These are phyloP conservation scores for Chrysolina oricalcia DNA, from an alignment of 2,888 invertebrate genomes.

Conservation along the genomic window DNA sequence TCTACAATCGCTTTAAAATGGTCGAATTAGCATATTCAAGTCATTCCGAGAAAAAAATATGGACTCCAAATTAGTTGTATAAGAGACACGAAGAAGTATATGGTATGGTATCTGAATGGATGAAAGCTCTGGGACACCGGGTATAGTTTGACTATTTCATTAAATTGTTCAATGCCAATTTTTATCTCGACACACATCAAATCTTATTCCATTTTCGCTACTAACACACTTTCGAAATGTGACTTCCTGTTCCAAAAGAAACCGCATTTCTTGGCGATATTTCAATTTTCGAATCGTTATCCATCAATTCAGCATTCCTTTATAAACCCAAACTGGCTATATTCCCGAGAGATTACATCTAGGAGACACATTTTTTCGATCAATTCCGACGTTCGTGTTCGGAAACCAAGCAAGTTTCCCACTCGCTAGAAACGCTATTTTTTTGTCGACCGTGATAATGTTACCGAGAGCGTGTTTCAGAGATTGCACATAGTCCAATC, in stretches of 20 bases:
- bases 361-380: conserved; percentile 20
- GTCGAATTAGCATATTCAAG: too few relatives aligned
- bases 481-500: too few relatives aligned
- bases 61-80: too few relatives aligned
- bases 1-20: too few relatives aligned
- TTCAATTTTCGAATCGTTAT: conserved; percentile 13
- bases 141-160: background rate
- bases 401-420: background rate
- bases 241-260: conserved; percentile 11
- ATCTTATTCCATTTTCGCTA: background rate
- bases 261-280: conserved; percentile 15
- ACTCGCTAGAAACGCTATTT: background rate
- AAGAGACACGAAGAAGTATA: too few relatives aligned
- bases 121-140: too few relatives aligned
- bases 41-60: too few relatives aligned
- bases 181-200: background rate
- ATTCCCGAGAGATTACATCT: conserved; percentile 19
- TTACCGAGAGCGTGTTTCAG: background rate
- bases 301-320: conserved; percentile 17
- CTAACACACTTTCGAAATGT: background rate
- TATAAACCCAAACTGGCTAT: conserved; percentile 14
- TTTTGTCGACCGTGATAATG: background rate
- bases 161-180: background rate
- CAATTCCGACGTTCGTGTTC: background rate
- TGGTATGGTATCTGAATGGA: too few relatives aligned